phyloP scores from a whole-genome alignment of 2,113 vertebrate genomes.

The human (Homo sapiens) region DNA sequence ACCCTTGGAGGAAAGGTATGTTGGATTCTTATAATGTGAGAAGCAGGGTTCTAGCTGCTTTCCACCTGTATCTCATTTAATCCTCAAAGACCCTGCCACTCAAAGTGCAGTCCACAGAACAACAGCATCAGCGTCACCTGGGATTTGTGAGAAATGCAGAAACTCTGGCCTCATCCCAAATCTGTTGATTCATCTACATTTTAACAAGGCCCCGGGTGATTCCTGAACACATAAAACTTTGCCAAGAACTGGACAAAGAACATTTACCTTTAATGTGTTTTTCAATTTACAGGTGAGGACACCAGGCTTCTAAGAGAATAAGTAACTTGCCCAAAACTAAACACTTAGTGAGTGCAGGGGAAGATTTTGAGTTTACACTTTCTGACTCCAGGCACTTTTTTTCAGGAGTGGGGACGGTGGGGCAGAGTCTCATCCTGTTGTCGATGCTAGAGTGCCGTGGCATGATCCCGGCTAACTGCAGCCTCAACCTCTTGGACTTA shows the following conservation, averaged over 20 bases:
- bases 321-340: neutral
- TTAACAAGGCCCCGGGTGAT: neutral
- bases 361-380: neutral
- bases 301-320: neutral
- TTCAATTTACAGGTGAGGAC: neutral
- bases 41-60: neutral
- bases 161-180: neutral
- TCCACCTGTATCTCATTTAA: neutral
- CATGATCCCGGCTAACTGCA: too few species aligned
- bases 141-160: neutral
- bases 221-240: neutral
- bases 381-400: neutral
- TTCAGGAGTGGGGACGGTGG: too few species aligned
- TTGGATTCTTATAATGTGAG: neutral
- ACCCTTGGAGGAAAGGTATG: neutral
- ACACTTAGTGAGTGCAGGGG: neutral
- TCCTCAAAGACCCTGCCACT: neutral
- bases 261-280: neutral
- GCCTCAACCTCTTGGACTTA: too few species aligned
- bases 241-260: neutral
- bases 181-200: neutral
- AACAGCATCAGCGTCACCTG: neutral
- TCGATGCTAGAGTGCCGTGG: too few species aligned
- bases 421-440: too few species aligned
- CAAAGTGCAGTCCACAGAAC: neutral